phyloP scores from a whole-genome alignment of 2,888 invertebrate genomes.

The Macrosoma leucophasiata region DNA sequence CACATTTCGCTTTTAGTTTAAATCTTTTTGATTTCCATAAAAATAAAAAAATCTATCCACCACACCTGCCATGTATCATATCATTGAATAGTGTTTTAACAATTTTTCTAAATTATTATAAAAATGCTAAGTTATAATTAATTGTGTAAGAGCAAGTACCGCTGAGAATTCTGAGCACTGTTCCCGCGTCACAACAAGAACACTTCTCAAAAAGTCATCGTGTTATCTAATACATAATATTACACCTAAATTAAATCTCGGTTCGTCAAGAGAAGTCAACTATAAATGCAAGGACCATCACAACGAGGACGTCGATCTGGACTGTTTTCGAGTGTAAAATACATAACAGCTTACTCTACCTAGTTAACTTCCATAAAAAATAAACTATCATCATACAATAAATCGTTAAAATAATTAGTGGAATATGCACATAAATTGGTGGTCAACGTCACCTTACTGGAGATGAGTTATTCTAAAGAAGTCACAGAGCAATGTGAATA shows the following conservation, averaged over 20 bases:
- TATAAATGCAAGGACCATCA: slow-evolving; percentile 67
- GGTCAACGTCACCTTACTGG: slow-evolving; percentile 29
- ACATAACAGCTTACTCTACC: slow-evolving; percentile 74
- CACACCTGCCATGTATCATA: slow-evolving; percentile 60
- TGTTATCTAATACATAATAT: slow-evolving; percentile 65
- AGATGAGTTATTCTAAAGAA: slow-evolving; percentile 30
- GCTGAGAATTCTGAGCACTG: slow-evolving; percentile 61
- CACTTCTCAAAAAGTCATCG: slow-evolving; percentile 62
- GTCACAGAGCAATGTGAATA: slow-evolving; percentile 60
- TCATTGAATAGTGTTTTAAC: slow-evolving; percentile 58
- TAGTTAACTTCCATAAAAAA: slow-evolving; percentile 71
- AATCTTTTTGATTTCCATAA: slow-evolving; percentile 57
- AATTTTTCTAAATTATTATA: slow-evolving; percentile 74
- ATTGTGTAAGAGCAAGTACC: slow-evolving; percentile 70
- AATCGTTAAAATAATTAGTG: slow-evolving; percentile 52
- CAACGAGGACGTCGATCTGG: slow-evolving; percentile 47
- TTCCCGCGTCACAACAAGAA: slow-evolving; percentile 49
- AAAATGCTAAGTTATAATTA: slow-evolving; percentile 75
- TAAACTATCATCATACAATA: slow-evolving; percentile 71
- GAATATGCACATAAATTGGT: slow-evolving; percentile 50
- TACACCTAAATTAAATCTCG: slow-evolving; percentile 70
- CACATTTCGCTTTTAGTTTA: slow-evolving; percentile 67
- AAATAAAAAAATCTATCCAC: slow-evolving; percentile 64
- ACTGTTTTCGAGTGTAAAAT: slow-evolving; percentile 58
- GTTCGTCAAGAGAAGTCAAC: slow-evolving; percentile 62